Evolutionary conservation across 1,140 invertebrate genomes (phyloP), one percentile per base, ranked within the genome.

Genomic region (Apis florea): DNA sequence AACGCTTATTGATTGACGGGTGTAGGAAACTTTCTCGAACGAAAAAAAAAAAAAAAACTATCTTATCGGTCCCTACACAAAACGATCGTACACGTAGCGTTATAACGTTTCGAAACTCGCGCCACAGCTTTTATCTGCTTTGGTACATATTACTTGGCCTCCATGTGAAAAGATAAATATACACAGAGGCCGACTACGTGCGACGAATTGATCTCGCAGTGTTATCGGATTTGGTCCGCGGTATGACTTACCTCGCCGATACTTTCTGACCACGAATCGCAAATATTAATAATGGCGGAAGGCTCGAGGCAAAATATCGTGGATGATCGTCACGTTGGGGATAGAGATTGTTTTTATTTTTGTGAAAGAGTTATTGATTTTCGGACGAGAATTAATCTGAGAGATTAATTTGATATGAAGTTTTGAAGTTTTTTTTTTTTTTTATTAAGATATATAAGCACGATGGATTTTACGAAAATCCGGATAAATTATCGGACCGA

Each of bases 121-220:
- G 31, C 56, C 64, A 17, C 31, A 31, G 56, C 56, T 71, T 83
- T 79, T 86, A 86, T 83, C 70, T 75, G 31, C 4, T 6, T 19
- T 31, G 49, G 53, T 71, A 68, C 68, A 71, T 87, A 77, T 84
- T 69, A 56, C 70, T 24, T 24, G 53, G 53, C 53, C 8, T 76
- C 15, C 69, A 59, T 47, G 66, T 58, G 75, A 79, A 61, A 83
- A 85, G 79, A 87, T 87, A 87, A 88, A 88, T 76, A 85, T 72
- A 84, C 59, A 59, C 67, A 76, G 31, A 40, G 64, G 70, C 26
- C 51, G 51, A 63, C 61, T 83, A 74, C 71, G 66, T 86, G 77
- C 64, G 67, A 66, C 70, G 59, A 83, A 87, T 87, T 73, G 75
- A 82, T 84, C 58, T 58, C 31, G 17, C 47, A 15, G 75, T 69